Percentiles rank a stretch among this genome's conserved stretches.
phyloP scores from a whole-genome alignment of 1,140 invertebrate species.

The Apocrypta bakeri region DNA sequence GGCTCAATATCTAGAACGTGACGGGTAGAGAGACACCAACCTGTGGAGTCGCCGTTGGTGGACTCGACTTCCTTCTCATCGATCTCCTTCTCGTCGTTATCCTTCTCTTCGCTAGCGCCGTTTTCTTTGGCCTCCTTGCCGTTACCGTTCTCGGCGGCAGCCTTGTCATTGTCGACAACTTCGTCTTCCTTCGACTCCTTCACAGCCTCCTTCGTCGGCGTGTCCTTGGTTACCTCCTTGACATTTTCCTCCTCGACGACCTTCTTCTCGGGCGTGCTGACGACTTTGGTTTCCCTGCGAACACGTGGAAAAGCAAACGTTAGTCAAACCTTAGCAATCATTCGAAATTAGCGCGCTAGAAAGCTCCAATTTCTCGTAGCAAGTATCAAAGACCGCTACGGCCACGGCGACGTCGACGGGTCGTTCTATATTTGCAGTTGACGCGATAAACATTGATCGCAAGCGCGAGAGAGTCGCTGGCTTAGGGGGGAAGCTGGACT shows the following conservation, averaged over 20 bases:
- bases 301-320: background rate
- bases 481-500: background rate
- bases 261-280: constrained; percentile 76
- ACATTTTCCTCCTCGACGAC: constrained; percentile 67
- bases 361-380: background rate
- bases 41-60: constrained; percentile 61
- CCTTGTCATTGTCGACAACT: constrained; percentile 70
- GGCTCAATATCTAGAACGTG: no score
- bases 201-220: constrained; percentile 61
- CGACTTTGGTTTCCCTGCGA: constrained; percentile 74
- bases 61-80: constrained; percentile 78
- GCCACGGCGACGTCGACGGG: constrained; percentile 20
- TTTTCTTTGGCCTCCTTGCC: constrained; percentile 73
- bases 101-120: constrained; percentile 73
- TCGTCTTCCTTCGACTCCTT: constrained; percentile 59
- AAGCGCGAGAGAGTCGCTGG: no score
- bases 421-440: constrained; percentile 23
- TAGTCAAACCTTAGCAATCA: background rate
- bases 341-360: background rate
- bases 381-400: constrained; percentile 2
- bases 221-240: constrained; percentile 29
- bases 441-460: constrained; percentile 20
- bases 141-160: constrained; percentile 65
- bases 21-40: no score
- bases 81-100: constrained; percentile 74